Percentiles rank a stretch among this genome's conserved stretches.
Evolutionary conservation across 1,140 invertebrate species (phyloP).

Genomic region (Achroia grisella): DNA sequence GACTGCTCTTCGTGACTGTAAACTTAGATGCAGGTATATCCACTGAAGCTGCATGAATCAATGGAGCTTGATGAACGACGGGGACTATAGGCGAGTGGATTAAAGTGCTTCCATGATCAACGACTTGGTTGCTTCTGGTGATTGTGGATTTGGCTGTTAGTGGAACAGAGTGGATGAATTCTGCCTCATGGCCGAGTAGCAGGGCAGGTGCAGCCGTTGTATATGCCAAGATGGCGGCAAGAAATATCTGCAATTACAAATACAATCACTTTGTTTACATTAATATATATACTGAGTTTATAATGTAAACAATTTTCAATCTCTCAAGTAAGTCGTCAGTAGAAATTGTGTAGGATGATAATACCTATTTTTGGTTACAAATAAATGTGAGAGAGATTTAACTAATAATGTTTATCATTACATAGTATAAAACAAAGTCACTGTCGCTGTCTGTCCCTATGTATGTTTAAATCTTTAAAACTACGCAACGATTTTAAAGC

Average conservation of each 20-base stretch:
- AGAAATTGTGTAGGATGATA: too few relatives aligned
- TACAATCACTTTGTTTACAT: too few relatives aligned
- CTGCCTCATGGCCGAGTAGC: conserved; percentile 44
- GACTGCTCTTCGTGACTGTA: conserved; percentile 52
- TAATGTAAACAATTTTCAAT: background rate
- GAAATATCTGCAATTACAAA: conserved; percentile 43
- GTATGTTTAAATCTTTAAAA: too few relatives aligned
- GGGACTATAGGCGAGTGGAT: conserved; percentile 55
- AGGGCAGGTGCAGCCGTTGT: conserved; percentile 69
- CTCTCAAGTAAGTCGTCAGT: too few relatives aligned
- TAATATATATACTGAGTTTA: too few relatives aligned
- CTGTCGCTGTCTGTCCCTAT: too few relatives aligned
- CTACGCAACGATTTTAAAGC: too few relatives aligned
- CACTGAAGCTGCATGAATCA: too few relatives aligned
- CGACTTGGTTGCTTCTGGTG: conserved; percentile 56
- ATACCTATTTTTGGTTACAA: too few relatives aligned
- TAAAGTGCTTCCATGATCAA: conserved; percentile 45
- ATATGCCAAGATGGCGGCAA: conserved; percentile 72
- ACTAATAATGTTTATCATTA: too few relatives aligned
- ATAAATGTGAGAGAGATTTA: too few relatives aligned
- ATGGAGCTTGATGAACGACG: conserved; percentile 33
- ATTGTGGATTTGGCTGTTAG: conserved; percentile 57
- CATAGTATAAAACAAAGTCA: too few relatives aligned
- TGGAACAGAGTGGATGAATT: conserved; percentile 42
- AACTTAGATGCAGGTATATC: conserved; percentile 20